Conservation (phyloP, 23 tunicate species). For the Styela plicata region DNA sequence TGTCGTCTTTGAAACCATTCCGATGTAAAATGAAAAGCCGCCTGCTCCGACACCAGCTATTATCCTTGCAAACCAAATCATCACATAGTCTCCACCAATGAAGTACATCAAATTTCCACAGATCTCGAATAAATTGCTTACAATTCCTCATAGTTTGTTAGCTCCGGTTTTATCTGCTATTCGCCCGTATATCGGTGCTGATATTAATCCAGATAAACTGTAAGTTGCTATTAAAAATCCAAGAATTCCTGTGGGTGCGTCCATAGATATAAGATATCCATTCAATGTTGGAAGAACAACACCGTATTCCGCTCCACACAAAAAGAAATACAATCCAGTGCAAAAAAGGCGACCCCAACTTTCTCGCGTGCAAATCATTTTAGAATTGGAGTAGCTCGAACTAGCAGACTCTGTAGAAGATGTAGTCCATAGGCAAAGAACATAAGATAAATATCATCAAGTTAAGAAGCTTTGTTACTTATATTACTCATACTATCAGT, state of each 20-base stretch:
- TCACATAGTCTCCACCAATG: conserved; percentile 27
- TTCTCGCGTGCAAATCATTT: background rate
- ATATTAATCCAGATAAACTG: conserved; percentile 71
- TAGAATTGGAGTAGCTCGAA: background rate
- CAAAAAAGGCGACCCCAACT: background rate
- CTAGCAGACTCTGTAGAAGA: too few species aligned
- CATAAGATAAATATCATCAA: too few species aligned
- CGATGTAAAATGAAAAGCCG: conserved; percentile 64
- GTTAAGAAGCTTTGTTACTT: too few species aligned
- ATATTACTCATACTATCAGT: too few species aligned
- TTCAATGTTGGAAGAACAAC: conserved; percentile 81
- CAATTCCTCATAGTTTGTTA: conserved; percentile 36
- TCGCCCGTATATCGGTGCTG: conserved; percentile 80
- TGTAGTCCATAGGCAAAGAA: too few species aligned
- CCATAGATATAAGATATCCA: conserved; percentile 32
- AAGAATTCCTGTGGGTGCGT: conserved; percentile 45
- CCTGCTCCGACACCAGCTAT: conserved; percentile 86
- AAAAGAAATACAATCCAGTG: conserved; percentile 51
- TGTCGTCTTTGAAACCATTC: conserved; percentile 61
- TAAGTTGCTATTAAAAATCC: conserved; percentile 76
- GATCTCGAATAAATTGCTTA: conserved; percentile 72
- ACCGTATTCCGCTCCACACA: conserved; percentile 86
- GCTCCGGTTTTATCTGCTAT: conserved; percentile 62
- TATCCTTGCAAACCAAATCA: conserved; percentile 65
- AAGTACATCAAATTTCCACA: conserved; percentile 79